Evolutionary conservation across 2,888 invertebrate species (phyloP), one percentile per base, ranked within the genome.

Genomic region (Drosophila fungiperda): DNA sequence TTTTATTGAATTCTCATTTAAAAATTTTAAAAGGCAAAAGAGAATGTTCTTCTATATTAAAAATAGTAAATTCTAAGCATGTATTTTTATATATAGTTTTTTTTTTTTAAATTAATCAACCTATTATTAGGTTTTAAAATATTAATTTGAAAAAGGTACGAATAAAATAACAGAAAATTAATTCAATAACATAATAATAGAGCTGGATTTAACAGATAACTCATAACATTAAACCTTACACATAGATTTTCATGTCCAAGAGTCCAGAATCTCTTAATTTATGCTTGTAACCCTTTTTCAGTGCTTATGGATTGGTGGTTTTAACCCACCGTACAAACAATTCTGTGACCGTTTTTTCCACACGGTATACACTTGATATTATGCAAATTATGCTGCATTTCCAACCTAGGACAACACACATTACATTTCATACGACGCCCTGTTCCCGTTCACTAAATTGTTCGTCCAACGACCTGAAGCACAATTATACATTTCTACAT

Each of bases 361-460:
- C 11, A 6, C 12, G 35, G 11, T 3, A 54, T 36, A 61, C 50
- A 67, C 68, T 77, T 54, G 57, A 73, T 65, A 68, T 67, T 76
- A 77, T 77, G 78, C 68, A 78, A 78, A 38, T 55, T 63, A 17
- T 29, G 38, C 11, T 45, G 50, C 53, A 48, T 50, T 42, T 58
- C 55, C 55, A 68, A 70, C 79, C 79, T 82, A 80, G 54, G 76
- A 42, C 83, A 78, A 76, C 62, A 60, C 55, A 53, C 29, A 42
- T 57, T 42, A 40, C 45, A 35, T 53, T 76, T 67, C 62, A 71
- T 62, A 68, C 38, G 68, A 58, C 26, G 26, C 15, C 23, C 45
- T 20, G 12, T 7, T 12, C 12, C 12, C 45, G 45, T 12, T 20
- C 20, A 45, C 7, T 15, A 17, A 48, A 48, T 33, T 20, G 20